Evolutionary conservation across 2,797 vertebrate species (phyloP).

Genomic region (Molossus alvarezi): DNA sequence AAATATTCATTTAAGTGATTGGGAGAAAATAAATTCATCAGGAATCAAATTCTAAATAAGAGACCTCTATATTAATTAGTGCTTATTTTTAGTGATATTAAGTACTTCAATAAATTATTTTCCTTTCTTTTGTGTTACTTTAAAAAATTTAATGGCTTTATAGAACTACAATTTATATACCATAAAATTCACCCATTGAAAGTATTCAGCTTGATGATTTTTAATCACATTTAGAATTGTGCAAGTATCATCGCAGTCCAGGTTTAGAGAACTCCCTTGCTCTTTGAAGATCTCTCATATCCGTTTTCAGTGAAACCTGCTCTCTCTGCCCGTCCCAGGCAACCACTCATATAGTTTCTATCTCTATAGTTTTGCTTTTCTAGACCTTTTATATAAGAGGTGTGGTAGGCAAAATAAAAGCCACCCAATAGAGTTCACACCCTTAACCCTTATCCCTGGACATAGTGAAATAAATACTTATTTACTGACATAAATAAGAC

Average conservation of each 20-base stretch:
- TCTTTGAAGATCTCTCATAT: not conserved
- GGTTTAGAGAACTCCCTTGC: not conserved
- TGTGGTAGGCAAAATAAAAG: not conserved
- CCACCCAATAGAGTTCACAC: not conserved
- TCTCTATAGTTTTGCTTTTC: not conserved
- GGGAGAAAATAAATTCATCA: slow-evolving; percentile 32
- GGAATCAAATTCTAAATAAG: slow-evolving; percentile 28
- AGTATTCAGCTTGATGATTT: not conserved
- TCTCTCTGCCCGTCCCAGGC: not conserved
- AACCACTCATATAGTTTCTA: not conserved
- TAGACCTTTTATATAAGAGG: slow-evolving; percentile 11
- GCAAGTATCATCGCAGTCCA: not conserved
- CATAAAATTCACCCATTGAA: not conserved
- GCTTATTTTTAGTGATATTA: slow-evolving; percentile 52
- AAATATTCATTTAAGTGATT: not conserved
- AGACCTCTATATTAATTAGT: not conserved
- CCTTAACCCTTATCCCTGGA: not conserved
- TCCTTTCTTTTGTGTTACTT: not conserved
- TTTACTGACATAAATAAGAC: not conserved
- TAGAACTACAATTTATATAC: not conserved
- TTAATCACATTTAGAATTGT: slow-evolving; percentile 47
- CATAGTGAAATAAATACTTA: not conserved
- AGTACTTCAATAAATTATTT: not conserved
- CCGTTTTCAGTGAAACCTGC: slow-evolving; percentile 15
- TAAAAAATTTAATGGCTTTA: slow-evolving; percentile 55